These are phyloP conservation scores for Tyrannus savana DNA, from an alignment of 2,113 vertebrate genomes.

Conservation along the genomic window DNA sequence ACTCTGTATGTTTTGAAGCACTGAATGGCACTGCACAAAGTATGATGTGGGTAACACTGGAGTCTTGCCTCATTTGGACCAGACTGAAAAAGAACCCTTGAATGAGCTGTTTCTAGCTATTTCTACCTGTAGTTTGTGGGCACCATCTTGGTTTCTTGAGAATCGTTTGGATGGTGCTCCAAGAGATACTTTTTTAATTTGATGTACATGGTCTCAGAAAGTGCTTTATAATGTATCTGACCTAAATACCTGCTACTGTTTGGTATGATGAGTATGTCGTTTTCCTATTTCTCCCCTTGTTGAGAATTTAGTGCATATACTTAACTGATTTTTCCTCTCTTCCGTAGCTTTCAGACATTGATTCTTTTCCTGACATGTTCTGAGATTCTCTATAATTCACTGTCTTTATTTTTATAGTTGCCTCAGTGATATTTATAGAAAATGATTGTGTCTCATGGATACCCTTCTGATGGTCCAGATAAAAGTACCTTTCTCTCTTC, in stretches of 20 bases:
- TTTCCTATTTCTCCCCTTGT: neutral
- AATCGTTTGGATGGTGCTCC: neutral
- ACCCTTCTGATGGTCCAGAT: neutral
- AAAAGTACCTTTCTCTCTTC: neutral
- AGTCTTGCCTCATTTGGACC: neutral
- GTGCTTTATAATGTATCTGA: neutral
- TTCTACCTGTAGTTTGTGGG: neutral
- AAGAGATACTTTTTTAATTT: neutral
- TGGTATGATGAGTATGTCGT: neutral
- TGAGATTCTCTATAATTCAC: neutral
- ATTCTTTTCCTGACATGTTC: neutral
- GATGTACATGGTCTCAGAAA: neutral
- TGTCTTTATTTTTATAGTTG: neutral
- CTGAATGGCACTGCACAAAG: neutral
- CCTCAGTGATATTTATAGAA: neutral
- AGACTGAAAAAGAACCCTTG: neutral
- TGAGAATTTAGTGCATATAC: neutral
- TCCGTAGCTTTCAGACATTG: neutral
- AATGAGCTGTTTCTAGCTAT: neutral
- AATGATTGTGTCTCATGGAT: neutral
- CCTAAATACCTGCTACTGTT: neutral
- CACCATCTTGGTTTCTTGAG: neutral
- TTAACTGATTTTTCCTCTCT: neutral
- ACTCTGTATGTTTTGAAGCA: neutral
- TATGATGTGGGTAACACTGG: neutral